These are phyloP conservation scores for Phthorimaea operculella DNA, from an alignment of 1,140 invertebrate species.

Conservation along the genomic window DNA sequence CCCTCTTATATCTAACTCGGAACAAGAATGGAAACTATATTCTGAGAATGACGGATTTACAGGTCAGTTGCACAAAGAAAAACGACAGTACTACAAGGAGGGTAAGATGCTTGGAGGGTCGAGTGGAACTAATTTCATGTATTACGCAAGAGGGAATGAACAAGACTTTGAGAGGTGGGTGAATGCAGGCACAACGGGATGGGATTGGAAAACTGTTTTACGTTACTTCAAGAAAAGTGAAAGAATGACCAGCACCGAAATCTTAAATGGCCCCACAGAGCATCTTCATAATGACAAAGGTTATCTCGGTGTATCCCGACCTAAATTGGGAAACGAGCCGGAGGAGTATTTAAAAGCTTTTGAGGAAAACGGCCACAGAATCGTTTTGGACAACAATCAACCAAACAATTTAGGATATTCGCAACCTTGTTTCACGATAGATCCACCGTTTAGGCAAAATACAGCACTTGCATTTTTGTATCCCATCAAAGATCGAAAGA, in stretches of 20 bases:
- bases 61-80: not conserved
- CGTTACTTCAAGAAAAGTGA: constrained; percentile 89
- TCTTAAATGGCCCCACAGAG: constrained; percentile 64
- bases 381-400: constrained; percentile 81
- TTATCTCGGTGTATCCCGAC: constrained; percentile 78
- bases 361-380: constrained; percentile 85
- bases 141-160: constrained; percentile 85
- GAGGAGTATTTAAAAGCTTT: constrained; percentile 72
- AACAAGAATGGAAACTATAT: not conserved
- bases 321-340: constrained; percentile 67
- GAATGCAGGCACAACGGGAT: constrained; percentile 81
- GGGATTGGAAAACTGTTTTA: constrained; percentile 85
- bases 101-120: constrained; percentile 89
- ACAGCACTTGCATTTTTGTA: constrained; percentile 85
- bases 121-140: constrained; percentile 91
- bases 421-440: constrained; percentile 84
- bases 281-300: constrained; percentile 76
- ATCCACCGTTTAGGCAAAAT: constrained; percentile 82
- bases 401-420: constrained; percentile 82
- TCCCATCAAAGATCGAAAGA: constrained; percentile 76
- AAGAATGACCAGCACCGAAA: constrained; percentile 79
- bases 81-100: constrained; percentile 62
- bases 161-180: constrained; percentile 91
- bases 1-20: not conserved
- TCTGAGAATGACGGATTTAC: not conserved